Evolutionary conservation across 2,888 invertebrate species (phyloP), one percentile per base, ranked within the genome.

Genomic region (Acronicta leporina): DNA sequence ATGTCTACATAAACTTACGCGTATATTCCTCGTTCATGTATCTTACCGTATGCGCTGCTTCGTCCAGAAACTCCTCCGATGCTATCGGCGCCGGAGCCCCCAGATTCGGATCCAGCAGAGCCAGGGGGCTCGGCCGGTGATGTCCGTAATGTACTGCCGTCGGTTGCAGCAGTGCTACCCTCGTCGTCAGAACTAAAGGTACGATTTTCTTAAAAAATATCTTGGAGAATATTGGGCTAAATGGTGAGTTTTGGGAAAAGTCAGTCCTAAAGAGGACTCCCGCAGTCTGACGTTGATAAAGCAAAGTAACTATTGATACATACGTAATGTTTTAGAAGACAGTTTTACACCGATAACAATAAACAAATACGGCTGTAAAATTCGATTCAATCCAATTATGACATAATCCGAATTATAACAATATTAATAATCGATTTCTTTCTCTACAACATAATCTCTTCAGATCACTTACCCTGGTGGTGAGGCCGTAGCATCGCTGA

Each of bases 41-140:
- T 11, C 44, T 82, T 69, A 79, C 98, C 98, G 86, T 98, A 98
- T 1, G 98, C 97, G 78, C 98, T 98, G 92, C 98, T 98, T 42
- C 98, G 95, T 7, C 98, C 98, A n/a, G 98, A 98, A 10, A 97
- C 98, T n/a, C 98, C 98, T 20, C 97, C 97, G 79, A 98, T 98
- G 83, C 98, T 98, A 85, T 98, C 98, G 27, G 97, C 98, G 30
- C 97, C 98, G 82, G 98, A 98, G 60, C 98, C 98, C 35, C 98
- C 98, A 89, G 98, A 98, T 86, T 98, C 98, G 11, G 97, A 97
- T 55, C 97, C 98, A 11, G 96, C 96, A 3, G 93, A 93, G 54
- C 93, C 94, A 30, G 91, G 90, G 2, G 90, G 84, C 61, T 94
- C 94, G 0, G 92, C 92, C 0, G 92, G 94, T 2, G 94, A 94